Evolutionary conservation across 2,113 vertebrate species (phyloP).

Genomic region (Zosterops pallidus): DNA sequence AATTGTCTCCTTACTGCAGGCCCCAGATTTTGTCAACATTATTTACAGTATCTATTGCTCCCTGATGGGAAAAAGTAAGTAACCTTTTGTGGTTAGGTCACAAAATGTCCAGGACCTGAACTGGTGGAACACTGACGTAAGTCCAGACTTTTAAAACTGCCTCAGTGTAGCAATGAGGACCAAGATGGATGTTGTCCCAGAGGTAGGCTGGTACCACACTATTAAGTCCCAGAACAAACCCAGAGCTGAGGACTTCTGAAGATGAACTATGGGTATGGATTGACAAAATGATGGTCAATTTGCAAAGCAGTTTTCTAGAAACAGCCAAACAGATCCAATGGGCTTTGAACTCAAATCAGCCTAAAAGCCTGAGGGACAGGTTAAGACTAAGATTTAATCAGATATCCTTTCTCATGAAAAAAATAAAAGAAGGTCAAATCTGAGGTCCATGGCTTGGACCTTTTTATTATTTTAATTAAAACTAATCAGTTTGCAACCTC

Average conservation of each 20-base stretch:
- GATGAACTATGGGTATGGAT: neutral
- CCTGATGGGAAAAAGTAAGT: neutral
- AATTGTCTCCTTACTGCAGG: neutral
- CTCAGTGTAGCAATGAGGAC: neutral
- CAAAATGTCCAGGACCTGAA: neutral
- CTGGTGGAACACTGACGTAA: neutral
- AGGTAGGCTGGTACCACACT: neutral
- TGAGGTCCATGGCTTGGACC: neutral
- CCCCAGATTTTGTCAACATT: neutral
- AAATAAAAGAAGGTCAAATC: neutral
- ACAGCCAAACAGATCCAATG: neutral
- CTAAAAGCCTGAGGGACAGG: neutral
- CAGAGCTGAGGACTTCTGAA: neutral
- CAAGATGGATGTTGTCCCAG: neutral
- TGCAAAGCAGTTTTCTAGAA: neutral
- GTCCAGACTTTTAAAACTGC: neutral
- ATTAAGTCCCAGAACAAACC: neutral
- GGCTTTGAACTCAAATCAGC: neutral
- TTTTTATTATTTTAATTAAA: slow-evolving; percentile 60
- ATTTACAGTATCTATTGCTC: neutral
- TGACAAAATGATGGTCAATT: neutral
- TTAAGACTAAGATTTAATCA: neutral
- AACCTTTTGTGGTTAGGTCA: neutral
- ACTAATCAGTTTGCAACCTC: slow-evolving; percentile 31
- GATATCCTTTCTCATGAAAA: neutral